Evolutionary conservation across 2,797 vertebrate species (phyloP).

Genomic region (Urocyon cinereoargenteus): DNA sequence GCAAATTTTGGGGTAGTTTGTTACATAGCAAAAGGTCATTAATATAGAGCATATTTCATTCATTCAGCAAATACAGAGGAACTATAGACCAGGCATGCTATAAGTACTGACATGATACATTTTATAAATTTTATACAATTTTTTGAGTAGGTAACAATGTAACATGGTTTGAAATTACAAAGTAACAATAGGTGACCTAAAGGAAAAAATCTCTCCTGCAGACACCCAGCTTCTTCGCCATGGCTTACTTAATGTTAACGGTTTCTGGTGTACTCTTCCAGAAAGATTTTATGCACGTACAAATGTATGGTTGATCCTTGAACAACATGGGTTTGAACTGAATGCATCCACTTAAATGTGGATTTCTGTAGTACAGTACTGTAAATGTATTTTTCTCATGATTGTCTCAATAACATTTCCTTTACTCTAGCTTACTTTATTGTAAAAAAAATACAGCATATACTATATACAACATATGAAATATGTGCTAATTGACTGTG

Average conservation of each 20-base stretch:
- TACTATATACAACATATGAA: background rate
- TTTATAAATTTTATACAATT: background rate
- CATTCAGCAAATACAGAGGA: background rate
- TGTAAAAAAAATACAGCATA: background rate
- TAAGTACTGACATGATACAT: background rate
- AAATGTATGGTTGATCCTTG: background rate
- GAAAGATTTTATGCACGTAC: background rate
- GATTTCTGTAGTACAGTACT: background rate
- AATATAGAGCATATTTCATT: background rate
- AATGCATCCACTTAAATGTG: background rate
- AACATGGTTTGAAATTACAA: background rate
- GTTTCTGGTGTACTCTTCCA: background rate
- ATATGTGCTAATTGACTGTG: background rate
- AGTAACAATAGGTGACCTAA: background rate
- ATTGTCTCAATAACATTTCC: background rate
- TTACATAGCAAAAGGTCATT: background rate
- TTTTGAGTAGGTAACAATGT: background rate
- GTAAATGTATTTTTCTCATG: background rate
- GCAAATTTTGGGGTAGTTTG: background rate
- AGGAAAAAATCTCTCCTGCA: background rate
- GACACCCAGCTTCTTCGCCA: background rate
- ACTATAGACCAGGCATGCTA: background rate
- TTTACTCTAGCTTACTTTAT: background rate
- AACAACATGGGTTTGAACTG: background rate
- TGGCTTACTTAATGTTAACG: background rate